A percentile compares a stretch with the other conserved stretches of the same genome.
Evolutionary conservation across 2,888 invertebrate species (phyloP).

Genomic region (Eubasilissa splendida): DNA sequence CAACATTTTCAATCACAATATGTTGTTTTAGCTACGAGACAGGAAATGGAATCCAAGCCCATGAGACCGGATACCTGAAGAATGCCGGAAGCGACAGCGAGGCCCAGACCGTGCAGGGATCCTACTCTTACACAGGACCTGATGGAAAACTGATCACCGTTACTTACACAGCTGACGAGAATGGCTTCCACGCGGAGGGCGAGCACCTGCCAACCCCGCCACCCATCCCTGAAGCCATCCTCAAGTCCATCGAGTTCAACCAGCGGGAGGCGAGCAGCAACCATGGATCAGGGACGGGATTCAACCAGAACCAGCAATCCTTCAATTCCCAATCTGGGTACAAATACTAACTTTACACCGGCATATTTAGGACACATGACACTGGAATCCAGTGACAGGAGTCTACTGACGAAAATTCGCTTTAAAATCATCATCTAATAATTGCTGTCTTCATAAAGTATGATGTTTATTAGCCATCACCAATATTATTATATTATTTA

Average conservation of each 20-base stretch:
- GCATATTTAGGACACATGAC: no score
- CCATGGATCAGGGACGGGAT: slow-evolving; percentile 6
- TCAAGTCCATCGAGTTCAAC: slow-evolving; percentile 67
- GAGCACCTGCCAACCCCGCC: slow-evolving; percentile 75
- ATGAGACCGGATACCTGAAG: slow-evolving; percentile 63
- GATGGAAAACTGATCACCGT: slow-evolving; percentile 73
- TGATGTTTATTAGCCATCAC: no score
- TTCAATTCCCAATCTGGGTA: slow-evolving; percentile 46
- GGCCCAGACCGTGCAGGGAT: slow-evolving; percentile 67
- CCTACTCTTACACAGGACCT: slow-evolving; percentile 73
- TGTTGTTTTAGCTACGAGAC: slow-evolving; percentile 72
- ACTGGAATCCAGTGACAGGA: no score
- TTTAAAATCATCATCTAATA: no score
- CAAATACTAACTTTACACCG: slow-evolving; percentile 26
- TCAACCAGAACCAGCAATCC: slow-evolving; percentile 17
- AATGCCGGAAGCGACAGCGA: slow-evolving; percentile 45
- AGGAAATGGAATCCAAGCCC: slow-evolving; percentile 76
- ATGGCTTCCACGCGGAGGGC: slow-evolving; percentile 73
- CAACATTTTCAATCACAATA: no score
- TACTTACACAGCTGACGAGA: slow-evolving; percentile 73
- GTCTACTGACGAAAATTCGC: no score
- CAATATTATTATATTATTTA: no score
- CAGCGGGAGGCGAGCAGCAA: slow-evolving; percentile 48
- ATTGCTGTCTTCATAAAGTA: no score
- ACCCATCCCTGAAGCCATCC: slow-evolving; percentile 74